Percentiles rank a stretch among this genome's conserved stretches.
Conservation (phyloP, 2,797 vertebrate species). For the Lacerta bilineata region DNA sequence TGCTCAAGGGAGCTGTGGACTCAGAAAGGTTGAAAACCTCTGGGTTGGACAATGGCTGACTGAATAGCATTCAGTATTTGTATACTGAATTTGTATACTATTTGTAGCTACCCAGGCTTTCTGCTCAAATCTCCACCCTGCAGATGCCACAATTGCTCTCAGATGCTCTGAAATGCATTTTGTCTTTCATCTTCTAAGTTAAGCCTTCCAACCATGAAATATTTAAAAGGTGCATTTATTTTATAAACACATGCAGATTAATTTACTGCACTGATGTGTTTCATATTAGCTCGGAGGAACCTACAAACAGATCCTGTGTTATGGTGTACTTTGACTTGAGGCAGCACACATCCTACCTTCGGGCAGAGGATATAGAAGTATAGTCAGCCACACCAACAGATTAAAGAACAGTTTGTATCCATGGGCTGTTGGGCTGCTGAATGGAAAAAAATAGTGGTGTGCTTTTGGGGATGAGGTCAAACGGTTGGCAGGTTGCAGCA, state of each 20-base stretch:
- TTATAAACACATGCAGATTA: background rate
- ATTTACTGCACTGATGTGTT: background rate
- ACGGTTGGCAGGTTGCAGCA: too few species aligned
- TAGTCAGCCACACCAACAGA: too few species aligned
- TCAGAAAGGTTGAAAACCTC: too few species aligned
- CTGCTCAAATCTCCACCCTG: background rate
- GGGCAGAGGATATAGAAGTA: too few species aligned
- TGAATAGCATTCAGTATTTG: background rate
- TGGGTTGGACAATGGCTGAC: background rate
- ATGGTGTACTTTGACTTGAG: too few species aligned
- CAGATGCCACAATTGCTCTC: background rate
- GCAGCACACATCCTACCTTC: background rate
- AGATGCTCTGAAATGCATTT: background rate
- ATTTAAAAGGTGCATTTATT: background rate
- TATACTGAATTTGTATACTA: too few species aligned
- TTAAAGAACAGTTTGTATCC: background rate
- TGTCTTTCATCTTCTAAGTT: conserved; percentile 21
- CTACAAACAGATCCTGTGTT: too few species aligned
- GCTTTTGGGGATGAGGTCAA: too few species aligned
- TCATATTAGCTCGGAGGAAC: background rate
- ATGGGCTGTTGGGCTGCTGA: background rate
- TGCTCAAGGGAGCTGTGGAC: too few species aligned
- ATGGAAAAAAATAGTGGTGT: background rate
- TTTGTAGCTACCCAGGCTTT: too few species aligned
- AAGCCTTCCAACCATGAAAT: background rate